These are phyloP conservation scores for Onychostruthus taczanowskii DNA, from an alignment of 2,113 vertebrate species.

Conservation along the genomic window DNA sequence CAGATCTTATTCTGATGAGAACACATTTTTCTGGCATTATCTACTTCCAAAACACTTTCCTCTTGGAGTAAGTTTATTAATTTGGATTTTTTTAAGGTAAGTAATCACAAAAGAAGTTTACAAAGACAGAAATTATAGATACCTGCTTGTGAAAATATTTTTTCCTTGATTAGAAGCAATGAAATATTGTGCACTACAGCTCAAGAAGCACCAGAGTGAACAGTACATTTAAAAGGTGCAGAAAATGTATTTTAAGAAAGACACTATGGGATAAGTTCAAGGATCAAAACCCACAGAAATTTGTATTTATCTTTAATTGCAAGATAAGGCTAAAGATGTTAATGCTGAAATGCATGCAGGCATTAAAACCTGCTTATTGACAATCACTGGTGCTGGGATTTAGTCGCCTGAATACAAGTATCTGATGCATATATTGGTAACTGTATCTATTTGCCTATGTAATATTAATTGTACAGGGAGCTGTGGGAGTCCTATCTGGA, in stretches of 20 bases:
- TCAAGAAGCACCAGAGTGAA: not conserved
- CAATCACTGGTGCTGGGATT: not conserved
- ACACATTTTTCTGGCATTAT: not conserved
- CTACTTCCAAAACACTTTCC: not conserved
- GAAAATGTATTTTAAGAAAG: not conserved
- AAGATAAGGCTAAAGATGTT: not conserved
- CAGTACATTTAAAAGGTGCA: not conserved
- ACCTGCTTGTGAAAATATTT: not conserved
- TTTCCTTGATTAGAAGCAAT: not conserved
- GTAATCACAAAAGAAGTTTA: not conserved
- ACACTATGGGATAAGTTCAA: not conserved
- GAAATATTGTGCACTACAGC: not conserved
- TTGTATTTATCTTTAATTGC: not conserved
- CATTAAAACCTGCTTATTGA: not conserved
- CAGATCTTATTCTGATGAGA: not conserved
- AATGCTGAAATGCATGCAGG: not conserved
- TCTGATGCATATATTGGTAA: not conserved
- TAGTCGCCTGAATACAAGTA: not conserved
- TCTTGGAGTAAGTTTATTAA: not conserved
- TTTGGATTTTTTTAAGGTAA: not conserved
- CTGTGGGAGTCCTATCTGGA: not conserved
- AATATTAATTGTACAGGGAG: not conserved
- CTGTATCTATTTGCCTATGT: not conserved
- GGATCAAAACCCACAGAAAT: not conserved
- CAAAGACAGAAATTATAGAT: not conserved